These are phyloP conservation scores for Budorcas taxicolor DNA, from an alignment of 2,113 vertebrate species.

Conservation along the genomic window DNA sequence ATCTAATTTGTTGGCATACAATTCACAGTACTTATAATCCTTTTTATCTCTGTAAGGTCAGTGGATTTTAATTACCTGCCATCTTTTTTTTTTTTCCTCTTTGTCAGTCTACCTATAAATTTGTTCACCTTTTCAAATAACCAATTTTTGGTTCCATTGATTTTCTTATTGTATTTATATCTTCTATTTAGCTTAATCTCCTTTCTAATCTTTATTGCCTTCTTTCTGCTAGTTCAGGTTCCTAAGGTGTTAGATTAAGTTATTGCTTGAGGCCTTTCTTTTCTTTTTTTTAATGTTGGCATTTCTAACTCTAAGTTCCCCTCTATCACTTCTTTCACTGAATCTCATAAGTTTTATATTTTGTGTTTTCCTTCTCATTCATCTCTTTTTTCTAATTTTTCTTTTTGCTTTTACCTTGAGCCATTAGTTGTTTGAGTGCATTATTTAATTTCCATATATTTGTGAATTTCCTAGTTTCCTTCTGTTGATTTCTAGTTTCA, in stretches of 20 bases:
- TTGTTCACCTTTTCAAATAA: background rate
- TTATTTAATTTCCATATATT: background rate
- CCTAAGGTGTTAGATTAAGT: background rate
- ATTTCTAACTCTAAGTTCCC: background rate
- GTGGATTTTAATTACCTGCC: background rate
- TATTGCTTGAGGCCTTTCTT: background rate
- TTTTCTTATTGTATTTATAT: background rate
- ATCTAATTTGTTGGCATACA: background rate
- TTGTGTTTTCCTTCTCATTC: background rate
- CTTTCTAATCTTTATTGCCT: background rate
- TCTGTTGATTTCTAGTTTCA: background rate
- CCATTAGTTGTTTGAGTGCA: background rate
- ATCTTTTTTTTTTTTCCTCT: background rate
- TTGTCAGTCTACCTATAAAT: background rate
- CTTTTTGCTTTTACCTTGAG: background rate
- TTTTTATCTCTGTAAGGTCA: background rate
- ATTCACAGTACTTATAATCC: background rate
- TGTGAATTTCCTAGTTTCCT: background rate
- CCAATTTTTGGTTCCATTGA: background rate
- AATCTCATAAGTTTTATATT: background rate
- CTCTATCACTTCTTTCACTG: background rate
- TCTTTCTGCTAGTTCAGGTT: background rate
- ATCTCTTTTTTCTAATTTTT: background rate
- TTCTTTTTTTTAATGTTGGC: background rate
- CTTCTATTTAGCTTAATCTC: background rate